Percentiles rank a stretch among this genome's conserved stretches.
These are phyloP conservation scores for Akabosia matsudoensis DNA, from an alignment of 1,140 invertebrate genomes.

Conservation along the genomic window DNA sequence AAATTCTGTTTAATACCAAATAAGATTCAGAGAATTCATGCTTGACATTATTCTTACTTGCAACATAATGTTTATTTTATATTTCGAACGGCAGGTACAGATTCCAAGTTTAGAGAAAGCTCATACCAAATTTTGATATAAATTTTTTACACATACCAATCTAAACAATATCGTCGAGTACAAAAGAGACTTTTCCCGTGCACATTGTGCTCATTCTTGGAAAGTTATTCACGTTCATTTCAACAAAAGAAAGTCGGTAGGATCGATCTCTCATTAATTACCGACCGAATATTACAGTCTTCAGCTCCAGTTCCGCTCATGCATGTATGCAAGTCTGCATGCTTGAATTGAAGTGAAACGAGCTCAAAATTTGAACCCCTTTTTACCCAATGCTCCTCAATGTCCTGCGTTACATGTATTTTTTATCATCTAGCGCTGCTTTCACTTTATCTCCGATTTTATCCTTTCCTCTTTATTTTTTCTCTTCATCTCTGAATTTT, in stretches of 20 bases:
- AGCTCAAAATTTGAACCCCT: not conserved
- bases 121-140: too few relatives aligned
- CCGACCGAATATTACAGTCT: conserved; percentile 43
- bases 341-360: conserved; percentile 11
- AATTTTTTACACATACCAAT: too few relatives aligned
- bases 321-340: conserved; percentile 33
- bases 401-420: not conserved
- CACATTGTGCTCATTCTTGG: too few relatives aligned
- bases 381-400: conserved; percentile 15
- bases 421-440: not conserved
- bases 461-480: not conserved
- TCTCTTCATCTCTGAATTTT: not conserved
- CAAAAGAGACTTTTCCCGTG: too few relatives aligned
- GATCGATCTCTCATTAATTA: conserved; percentile 46
- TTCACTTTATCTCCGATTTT: conserved; percentile 13
- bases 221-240: conserved; percentile 3
- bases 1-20: too few relatives aligned
- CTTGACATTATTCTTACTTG: too few relatives aligned
- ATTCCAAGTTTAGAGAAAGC: too few relatives aligned
- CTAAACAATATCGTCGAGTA: too few relatives aligned
- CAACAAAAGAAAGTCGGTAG: conserved; percentile 37
- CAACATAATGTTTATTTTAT: too few relatives aligned
- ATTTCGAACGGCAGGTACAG: too few relatives aligned
- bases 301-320: conserved; percentile 37
- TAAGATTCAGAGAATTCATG: too few relatives aligned